A percentile compares a stretch with the other conserved stretches of the same genome.
Conservation (phyloP, 2,797 vertebrate genomes). For the Anabas testudineus region DNA sequence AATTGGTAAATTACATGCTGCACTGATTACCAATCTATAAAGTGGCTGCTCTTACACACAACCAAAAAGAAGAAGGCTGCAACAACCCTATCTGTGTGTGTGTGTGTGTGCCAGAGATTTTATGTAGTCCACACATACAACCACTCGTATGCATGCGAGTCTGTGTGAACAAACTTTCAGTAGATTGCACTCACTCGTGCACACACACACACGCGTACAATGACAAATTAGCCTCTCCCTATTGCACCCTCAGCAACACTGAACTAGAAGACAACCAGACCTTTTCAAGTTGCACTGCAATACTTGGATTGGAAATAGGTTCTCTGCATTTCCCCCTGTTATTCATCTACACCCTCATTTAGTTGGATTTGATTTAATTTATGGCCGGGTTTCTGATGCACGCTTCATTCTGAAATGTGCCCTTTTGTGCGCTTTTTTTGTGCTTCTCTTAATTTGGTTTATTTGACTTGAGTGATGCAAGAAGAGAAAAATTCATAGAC, state of each 20-base stretch:
- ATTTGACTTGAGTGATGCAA: slow-evolving; percentile 22
- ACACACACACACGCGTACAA: not conserved
- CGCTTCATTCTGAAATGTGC: not conserved
- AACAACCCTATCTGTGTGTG: slow-evolving; percentile 5
- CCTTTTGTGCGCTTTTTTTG: not conserved
- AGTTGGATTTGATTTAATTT: slow-evolving; percentile 50
- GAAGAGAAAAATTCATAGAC: not conserved
- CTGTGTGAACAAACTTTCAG: slow-evolving; percentile 7
- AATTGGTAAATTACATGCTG: slow-evolving; percentile 79
- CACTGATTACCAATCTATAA: slow-evolving; percentile 72
- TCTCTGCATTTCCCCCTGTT: slow-evolving; percentile 40
- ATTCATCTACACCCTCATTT: slow-evolving; percentile 56
- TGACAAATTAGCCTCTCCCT: slow-evolving; percentile 36
- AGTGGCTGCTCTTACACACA: slow-evolving; percentile 46
- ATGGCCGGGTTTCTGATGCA: slow-evolving; percentile 32
- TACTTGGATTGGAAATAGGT: slow-evolving; percentile 50
- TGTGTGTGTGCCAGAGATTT: slow-evolving; percentile 9
- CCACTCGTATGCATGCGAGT: not conserved
- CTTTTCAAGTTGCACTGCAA: slow-evolving; percentile 46
- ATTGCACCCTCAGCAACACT: slow-evolving; percentile 52
- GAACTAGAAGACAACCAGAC: slow-evolving; percentile 51
- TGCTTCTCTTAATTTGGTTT: slow-evolving; percentile 17
- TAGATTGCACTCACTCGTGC: not conserved
- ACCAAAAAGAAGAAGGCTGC: slow-evolving; percentile 29
- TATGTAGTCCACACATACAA: not conserved